Evolutionary conservation across 2,888 invertebrate species (phyloP), one percentile per base, ranked within the genome.

Genomic region (Rhagonycha fulva): DNA sequence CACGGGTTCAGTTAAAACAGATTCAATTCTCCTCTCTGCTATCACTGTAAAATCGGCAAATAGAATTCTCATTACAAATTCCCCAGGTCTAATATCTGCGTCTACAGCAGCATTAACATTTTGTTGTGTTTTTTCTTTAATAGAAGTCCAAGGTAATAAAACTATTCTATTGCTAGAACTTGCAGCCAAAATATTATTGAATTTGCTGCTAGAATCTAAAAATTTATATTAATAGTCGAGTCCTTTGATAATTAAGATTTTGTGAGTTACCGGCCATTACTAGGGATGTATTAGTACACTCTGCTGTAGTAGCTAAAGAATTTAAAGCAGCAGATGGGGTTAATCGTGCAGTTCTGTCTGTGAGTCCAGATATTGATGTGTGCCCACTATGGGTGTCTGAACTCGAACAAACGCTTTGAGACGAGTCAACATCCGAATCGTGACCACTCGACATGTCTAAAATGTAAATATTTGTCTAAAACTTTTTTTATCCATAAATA

Each of bases 21-120:
- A 92, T 85, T 98, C 98, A 89, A 99, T 97, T 89, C 99, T 99
- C 86, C 95, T 94, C 85, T 98, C 98, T 0, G 98, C 97, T 84
- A 97, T 94, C 1, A 94, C 90, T 0, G 98, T 98, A 85, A 99
- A 98, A 88, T 99, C 98, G 0, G 96, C 93, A 86, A 99, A 98
- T 2, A 99, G 90, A 66, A 96, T 95, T 77, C 98, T 91, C 94
- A 99, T 97, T 0, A 99, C 97, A 88, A 95, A 98, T 88, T 99
- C 98, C 11, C 99, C 99, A 0, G 97, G 97, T 76, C 96, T 91
- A 14, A 94, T 88, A 83, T 94, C 92, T 82, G 92, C 90, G 84
- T 95, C 93, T 47, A 88, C 85, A 4, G 62, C 47, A 14, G 70
- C 63, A 1, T 23, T 71, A 14, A 68, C 12, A 63, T 70, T 72